Percentiles rank a stretch among this genome's conserved stretches.
phyloP scores from a whole-genome alignment of 2,888 invertebrate genomes.

The Phymatocera aterrima region DNA sequence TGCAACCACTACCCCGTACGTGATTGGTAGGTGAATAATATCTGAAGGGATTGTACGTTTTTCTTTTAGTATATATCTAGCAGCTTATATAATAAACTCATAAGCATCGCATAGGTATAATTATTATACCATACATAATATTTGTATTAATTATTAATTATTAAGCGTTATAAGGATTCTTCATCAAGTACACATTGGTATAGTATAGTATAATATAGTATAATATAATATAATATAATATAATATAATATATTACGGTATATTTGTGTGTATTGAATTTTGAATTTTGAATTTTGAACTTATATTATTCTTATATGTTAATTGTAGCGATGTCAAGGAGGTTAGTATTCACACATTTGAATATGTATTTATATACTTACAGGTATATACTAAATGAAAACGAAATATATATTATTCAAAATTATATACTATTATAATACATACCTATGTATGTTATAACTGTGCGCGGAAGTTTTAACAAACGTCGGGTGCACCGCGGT shows the following conservation, averaged over 20 bases:
- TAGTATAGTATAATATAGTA: conserved; percentile 56
- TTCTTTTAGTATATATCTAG: conserved; percentile 38
- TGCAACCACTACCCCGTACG: too few species aligned
- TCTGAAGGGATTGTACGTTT: conserved; percentile 10
- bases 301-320: background rate
- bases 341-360: background rate
- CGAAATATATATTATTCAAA: background rate
- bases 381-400: background rate
- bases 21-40: background rate
- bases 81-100: conserved; percentile 70
- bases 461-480: too few species aligned
- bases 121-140: conserved; percentile 62
- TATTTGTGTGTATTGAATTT: conserved; percentile 59
- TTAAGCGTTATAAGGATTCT: conserved; percentile 65
- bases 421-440: background rate
- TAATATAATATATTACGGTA: conserved; percentile 52
- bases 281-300: conserved; percentile 52
- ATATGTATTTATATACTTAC: background rate
- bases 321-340: background rate
- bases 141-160: conserved; percentile 59
- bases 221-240: too few species aligned
- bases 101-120: conserved; percentile 68
- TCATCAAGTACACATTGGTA: conserved; percentile 64
- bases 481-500: too few species aligned
- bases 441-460: too few species aligned